Conservation (phyloP, 2,113 vertebrate genomes). For the Cochlearius cochlearius region DNA sequence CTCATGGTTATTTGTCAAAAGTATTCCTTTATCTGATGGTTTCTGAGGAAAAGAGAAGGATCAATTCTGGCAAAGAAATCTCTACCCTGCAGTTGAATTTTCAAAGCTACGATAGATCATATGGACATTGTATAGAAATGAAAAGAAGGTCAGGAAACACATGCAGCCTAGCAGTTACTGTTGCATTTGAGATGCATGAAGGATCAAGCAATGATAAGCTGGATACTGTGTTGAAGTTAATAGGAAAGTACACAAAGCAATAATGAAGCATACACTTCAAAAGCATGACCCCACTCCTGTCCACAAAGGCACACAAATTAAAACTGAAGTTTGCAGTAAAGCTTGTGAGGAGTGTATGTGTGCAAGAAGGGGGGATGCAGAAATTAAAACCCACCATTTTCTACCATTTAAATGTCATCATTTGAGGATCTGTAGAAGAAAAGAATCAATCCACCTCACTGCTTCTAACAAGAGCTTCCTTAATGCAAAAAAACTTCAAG, state of each 20-base stretch:
- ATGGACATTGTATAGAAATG: constrained; percentile 28
- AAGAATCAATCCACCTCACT: neutral
- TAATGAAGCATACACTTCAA: constrained; percentile 3
- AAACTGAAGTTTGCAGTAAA: neutral
- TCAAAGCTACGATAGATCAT: constrained; percentile 40
- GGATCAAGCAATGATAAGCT: constrained; percentile 18
- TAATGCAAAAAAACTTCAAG: neutral
- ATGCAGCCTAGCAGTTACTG: neutral
- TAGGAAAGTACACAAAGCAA: constrained; percentile 6
- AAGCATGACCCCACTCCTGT: neutral
- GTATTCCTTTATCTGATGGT: constrained; percentile 28
- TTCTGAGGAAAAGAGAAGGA: constrained; percentile 57
- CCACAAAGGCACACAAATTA: neutral
- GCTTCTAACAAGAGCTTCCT: neutral
- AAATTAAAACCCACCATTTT: neutral
- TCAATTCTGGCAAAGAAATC: constrained; percentile 48
- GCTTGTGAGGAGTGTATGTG: neutral
- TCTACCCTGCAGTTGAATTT: constrained; percentile 43
- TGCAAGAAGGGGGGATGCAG: neutral
- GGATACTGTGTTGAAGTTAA: neutral
- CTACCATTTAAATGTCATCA: neutral
- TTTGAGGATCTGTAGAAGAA: neutral
- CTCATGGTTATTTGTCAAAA: constrained; percentile 53
- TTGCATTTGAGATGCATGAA: constrained; percentile 25
- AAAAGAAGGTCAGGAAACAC: constrained; percentile 56